A percentile compares a stretch with the other conserved stretches of the same genome.
phyloP scores from a whole-genome alignment of 64 coral and sea anemone species.

The Actinia tenebrosa region DNA sequence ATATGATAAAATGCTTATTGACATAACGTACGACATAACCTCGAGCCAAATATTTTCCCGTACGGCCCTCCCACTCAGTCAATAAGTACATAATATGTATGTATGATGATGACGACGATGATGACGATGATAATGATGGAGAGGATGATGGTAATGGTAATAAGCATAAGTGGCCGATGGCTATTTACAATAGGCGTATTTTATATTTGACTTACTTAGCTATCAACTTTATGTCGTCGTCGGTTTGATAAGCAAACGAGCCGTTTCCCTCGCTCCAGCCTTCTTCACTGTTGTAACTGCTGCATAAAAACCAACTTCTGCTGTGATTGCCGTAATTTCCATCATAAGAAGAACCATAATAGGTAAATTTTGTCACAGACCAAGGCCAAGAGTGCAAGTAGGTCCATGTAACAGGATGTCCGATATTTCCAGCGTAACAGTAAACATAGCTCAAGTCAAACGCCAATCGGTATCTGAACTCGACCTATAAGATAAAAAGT shows the following conservation, averaged over 20 bases:
- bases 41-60: no score
- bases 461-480: neutral
- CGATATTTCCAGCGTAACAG: neutral
- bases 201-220: neutral
- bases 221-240: neutral
- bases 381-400: neutral
- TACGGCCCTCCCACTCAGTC: no score
- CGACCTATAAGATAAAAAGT: neutral
- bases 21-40: no score
- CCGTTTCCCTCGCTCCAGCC: neutral
- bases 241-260: neutral
- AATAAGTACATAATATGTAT: no score
- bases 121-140: no score
- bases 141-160: no score
- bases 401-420: neutral
- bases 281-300: neutral
- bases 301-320: no score
- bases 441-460: neutral
- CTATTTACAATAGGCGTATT: no score
- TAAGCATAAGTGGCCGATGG: no score
- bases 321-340: no score
- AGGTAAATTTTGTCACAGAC: neutral
- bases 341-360: neutral
- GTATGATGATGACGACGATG: no score
- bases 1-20: no score